These are phyloP conservation scores for Coregonus sp. DNA, from an alignment of 2,797 vertebrate species.

Conservation along the genomic window DNA sequence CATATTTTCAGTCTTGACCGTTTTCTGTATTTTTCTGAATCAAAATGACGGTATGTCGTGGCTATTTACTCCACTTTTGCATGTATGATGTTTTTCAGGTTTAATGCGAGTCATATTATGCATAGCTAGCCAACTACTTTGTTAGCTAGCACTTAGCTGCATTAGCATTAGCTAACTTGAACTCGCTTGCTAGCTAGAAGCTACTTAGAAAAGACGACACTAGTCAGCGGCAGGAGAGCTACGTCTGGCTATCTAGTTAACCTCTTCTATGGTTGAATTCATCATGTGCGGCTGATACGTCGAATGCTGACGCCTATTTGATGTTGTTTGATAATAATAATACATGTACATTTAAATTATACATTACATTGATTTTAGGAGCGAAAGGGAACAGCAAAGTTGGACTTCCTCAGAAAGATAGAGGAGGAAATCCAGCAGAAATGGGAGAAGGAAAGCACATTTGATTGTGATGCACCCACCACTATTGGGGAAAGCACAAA, in stretches of 20 bases:
- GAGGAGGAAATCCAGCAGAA: constrained; percentile 89
- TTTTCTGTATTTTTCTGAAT: constrained; percentile 12
- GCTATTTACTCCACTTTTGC: not conserved
- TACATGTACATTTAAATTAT: not conserved
- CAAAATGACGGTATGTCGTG: constrained; percentile 68
- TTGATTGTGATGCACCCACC: constrained; percentile 80
- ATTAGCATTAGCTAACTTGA: constrained; percentile 42
- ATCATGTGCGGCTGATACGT: not conserved
- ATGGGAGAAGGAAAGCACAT: constrained; percentile 85
- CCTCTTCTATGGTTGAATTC: not conserved
- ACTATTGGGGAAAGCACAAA: constrained; percentile 63
- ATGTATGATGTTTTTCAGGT: not conserved
- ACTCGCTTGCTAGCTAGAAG: constrained; percentile 35
- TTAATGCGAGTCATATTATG: not conserved
- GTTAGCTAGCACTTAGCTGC: constrained; percentile 36
- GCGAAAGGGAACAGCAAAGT: constrained; percentile 93
- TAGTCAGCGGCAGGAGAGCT: constrained; percentile 8
- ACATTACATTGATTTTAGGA: constrained; percentile 73
- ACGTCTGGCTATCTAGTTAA: too few relatives aligned
- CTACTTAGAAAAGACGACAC: constrained; percentile 18
- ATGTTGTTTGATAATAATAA: too few relatives aligned
- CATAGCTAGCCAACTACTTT: constrained; percentile 25
- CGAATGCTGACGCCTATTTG: not conserved
- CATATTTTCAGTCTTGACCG: constrained; percentile 23
- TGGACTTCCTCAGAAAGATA: constrained; percentile 93